phyloP scores from a whole-genome alignment of 2,113 vertebrate species.

The Caranx ignobilis region DNA sequence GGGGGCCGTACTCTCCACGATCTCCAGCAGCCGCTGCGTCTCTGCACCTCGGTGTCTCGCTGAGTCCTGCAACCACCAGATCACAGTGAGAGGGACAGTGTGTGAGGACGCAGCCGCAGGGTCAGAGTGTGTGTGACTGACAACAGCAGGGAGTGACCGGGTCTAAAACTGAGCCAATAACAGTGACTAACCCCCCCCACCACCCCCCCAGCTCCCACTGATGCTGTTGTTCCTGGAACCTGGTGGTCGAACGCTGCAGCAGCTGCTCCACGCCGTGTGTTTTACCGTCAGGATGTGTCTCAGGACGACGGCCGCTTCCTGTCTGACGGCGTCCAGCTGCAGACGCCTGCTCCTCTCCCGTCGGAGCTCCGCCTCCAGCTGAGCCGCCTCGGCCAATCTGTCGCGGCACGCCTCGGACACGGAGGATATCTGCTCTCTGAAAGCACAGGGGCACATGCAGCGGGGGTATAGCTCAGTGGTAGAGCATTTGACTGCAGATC shows the following conservation, averaged over 20 bases:
- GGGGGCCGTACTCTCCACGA: constrained; percentile 67
- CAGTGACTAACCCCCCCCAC: too few species aligned
- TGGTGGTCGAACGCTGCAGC: not conserved
- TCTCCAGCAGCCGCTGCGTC: constrained; percentile 77
- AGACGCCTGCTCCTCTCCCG: constrained; percentile 57
- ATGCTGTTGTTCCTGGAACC: not conserved
- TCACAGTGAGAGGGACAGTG: too few species aligned
- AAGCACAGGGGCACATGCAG: not conserved
- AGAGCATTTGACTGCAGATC: constrained; percentile 91
- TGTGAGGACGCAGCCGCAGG: too few species aligned
- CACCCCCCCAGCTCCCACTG: not conserved
- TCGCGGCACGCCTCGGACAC: not conserved
- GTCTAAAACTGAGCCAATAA: too few species aligned
- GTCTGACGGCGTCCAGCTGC: constrained; percentile 55
- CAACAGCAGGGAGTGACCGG: too few species aligned
- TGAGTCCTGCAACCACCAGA: constrained; percentile 23
- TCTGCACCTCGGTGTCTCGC: not conserved
- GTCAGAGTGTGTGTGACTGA: too few species aligned
- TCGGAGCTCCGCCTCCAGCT: constrained; percentile 56
- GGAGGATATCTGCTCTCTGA: constrained; percentile 70
- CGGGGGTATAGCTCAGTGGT: constrained; percentile 88
- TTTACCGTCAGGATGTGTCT: constrained; percentile 71
- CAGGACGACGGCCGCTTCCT: constrained; percentile 71
- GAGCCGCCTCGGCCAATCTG: accelerated
- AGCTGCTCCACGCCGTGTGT: not conserved